These are phyloP conservation scores for Sceliomorpha sp. DNA, from an alignment of 2,888 invertebrate species.

Conservation along the genomic window DNA sequence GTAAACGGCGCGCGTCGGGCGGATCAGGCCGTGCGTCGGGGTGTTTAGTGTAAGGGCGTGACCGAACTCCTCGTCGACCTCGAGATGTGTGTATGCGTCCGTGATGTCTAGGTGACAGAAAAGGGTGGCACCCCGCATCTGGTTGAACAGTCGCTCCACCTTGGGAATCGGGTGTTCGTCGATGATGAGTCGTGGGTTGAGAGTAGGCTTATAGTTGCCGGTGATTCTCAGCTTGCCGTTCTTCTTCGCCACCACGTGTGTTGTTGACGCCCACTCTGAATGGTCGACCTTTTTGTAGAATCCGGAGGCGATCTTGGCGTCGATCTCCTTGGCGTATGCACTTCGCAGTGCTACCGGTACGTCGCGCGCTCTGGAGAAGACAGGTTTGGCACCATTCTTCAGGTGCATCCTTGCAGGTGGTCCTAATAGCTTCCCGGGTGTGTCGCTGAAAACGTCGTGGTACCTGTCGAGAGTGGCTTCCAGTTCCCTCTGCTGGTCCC, in stretches of 20 bases:
- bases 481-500: background rate
- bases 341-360: no score
- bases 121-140: conserved; percentile 9
- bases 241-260: conserved; percentile 3
- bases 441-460: conserved; percentile 11
- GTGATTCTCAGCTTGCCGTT: conserved; percentile 10
- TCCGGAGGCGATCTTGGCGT: no score
- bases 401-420: conserved; percentile 9
- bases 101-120: no score
- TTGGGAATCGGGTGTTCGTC: conserved; percentile 12
- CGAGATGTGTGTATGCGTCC: conserved; percentile 14
- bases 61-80: conserved; percentile 12
- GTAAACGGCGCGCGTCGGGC: no score
- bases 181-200: no score
- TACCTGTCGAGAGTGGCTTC: background rate
- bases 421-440: conserved; percentile 9
- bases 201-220: no score
- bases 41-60: no score
- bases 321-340: no score
- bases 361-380: no score
- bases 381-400: background rate
- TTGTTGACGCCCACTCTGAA: no score
- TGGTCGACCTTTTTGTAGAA: no score
- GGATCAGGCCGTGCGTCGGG: no score
- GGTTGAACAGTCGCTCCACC: conserved; percentile 15